A percentile compares a stretch with the other conserved stretches of the same genome.
Conservation (phyloP, 1,140 invertebrate species). For the Mercenaria mercenaria region DNA sequence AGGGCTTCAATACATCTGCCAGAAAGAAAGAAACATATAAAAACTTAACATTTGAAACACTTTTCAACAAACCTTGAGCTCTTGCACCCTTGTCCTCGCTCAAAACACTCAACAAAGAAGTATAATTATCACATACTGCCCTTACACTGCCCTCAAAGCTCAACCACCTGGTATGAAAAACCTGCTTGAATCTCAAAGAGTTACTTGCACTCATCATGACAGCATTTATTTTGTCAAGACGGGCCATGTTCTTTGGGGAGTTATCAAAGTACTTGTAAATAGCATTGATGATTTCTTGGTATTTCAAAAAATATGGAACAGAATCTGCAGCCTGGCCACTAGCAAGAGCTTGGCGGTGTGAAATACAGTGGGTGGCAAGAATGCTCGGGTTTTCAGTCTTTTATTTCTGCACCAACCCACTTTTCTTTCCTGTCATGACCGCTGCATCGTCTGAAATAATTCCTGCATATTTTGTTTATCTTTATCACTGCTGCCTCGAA, state of each 20-base stretch:
- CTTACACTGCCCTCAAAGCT: constrained; percentile 1
- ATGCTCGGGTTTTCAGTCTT: not conserved
- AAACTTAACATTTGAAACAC: not conserved
- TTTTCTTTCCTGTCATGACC: constrained; percentile 3
- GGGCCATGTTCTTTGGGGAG: not conserved
- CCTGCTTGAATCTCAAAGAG: not conserved
- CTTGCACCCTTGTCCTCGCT: not conserved
- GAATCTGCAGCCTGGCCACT: constrained; percentile 14
- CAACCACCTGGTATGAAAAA: constrained; percentile 2
- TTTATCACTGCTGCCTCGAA: not conserved
- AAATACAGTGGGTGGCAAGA: constrained; percentile 9
- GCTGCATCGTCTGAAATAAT: constrained; percentile 13
- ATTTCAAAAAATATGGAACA: constrained; percentile 31
- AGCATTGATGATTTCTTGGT: constrained; percentile 26
- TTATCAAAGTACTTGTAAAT: constrained; percentile 16
- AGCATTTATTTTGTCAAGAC: not conserved
- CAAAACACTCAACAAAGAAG: not conserved
- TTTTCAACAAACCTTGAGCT: not conserved
- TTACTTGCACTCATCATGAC: not conserved
- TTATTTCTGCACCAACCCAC: not conserved
- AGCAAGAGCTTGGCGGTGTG: not conserved
- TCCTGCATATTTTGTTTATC: not conserved
- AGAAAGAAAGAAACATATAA: constrained; percentile 18
- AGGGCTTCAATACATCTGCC: constrained; percentile 18
- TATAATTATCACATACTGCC: not conserved